Conservation (phyloP, 2,113 vertebrate genomes). For the Cacatua alba region DNA sequence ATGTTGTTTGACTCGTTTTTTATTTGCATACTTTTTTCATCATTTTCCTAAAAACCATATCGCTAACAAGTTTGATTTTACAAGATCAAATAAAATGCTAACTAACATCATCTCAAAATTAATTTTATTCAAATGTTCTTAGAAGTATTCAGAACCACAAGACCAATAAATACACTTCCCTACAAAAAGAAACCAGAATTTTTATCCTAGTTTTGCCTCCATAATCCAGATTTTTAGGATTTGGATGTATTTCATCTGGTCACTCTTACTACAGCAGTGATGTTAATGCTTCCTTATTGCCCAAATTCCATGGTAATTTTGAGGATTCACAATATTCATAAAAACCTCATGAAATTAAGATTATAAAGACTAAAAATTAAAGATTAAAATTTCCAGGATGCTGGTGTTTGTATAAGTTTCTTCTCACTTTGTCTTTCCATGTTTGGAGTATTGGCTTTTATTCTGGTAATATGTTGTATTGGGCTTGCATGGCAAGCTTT, state of each 20-base stretch:
- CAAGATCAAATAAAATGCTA: background rate
- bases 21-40: background rate
- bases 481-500: background rate
- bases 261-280: background rate
- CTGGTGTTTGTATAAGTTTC: background rate
- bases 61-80: background rate
- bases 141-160: background rate
- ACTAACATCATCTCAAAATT: background rate
- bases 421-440: background rate
- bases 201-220: background rate
- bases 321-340: background rate
- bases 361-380: background rate
- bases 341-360: background rate
- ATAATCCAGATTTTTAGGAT: background rate
- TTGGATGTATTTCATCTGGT: background rate
- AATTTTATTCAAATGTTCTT: background rate
- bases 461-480: background rate
- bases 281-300: rapidly evolving
- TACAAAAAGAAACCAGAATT: background rate
- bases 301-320: background rate
- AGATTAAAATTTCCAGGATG: background rate
- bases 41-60: background rate
- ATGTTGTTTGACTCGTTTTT: background rate
- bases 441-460: background rate
- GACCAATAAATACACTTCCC: background rate